Conservation (phyloP, 2,888 invertebrate genomes). For the Tachina fera region DNA sequence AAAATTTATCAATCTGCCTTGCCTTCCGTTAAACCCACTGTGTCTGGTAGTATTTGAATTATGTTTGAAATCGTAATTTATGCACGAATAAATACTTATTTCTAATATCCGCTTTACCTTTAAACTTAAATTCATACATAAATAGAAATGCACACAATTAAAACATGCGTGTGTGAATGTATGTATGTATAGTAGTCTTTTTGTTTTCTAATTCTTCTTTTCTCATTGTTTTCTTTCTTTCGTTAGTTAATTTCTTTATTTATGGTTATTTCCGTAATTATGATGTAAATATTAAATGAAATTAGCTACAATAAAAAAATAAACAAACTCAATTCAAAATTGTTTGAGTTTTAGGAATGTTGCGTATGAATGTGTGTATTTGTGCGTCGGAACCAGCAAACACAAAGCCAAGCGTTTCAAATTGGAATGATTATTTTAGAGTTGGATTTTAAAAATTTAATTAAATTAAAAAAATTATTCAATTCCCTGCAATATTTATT, state of each 20-base stretch:
- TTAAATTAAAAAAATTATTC: too few species aligned
- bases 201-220: constrained; percentile 15
- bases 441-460: too few species aligned
- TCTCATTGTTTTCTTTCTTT: constrained; percentile 23
- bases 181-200: neutral
- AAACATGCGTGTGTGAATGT: neutral
- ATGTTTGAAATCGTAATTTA: constrained; percentile 39
- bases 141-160: neutral
- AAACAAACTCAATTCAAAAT: constrained; percentile 24
- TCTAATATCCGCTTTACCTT: constrained; percentile 68
- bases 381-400: neutral
- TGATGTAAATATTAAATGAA: constrained; percentile 60
- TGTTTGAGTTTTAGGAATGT: neutral
- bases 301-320: constrained; percentile 24
- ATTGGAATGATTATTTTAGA: too few species aligned
- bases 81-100: constrained; percentile 60
- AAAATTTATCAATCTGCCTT: neutral
- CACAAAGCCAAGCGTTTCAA: neutral
- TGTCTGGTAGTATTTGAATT: neutral
- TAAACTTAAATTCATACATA: constrained; percentile 1
- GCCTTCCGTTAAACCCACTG: neutral
- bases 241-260: constrained; percentile 56
- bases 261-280: constrained; percentile 69
- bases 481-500: too few species aligned
- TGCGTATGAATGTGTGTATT: neutral